Conservation (phyloP, 2,113 vertebrate genomes). For the Chelonoidis abingdonii region DNA sequence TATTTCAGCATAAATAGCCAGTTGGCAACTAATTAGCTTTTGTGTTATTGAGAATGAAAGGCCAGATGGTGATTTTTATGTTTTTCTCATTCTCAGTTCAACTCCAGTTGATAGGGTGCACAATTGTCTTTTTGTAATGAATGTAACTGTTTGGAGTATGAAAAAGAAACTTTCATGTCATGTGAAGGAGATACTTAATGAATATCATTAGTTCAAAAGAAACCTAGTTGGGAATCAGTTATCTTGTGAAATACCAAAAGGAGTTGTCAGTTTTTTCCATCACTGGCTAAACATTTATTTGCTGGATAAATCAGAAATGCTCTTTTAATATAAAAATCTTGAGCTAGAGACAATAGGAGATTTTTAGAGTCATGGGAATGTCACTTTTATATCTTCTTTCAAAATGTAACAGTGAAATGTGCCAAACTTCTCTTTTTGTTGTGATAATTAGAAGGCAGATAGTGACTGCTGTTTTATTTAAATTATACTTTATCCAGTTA, state of each 20-base stretch:
- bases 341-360: not conserved
- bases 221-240: not conserved
- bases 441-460: not conserved
- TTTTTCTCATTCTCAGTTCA: not conserved
- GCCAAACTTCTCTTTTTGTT: not conserved
- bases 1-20: not conserved
- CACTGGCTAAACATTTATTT: not conserved
- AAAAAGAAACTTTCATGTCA: not conserved
- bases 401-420: not conserved
- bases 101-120: not conserved
- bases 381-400: not conserved
- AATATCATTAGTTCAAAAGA: not conserved
- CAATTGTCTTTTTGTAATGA: not conserved
- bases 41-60: not conserved
- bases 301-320: not conserved
- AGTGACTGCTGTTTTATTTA: not conserved
- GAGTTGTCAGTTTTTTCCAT: not conserved
- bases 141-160: not conserved
- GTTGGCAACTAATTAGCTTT: too few relatives aligned
- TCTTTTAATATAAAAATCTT: not conserved
- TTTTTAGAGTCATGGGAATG: not conserved
- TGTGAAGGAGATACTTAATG: not conserved
- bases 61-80: fast-evolving
- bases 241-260: not conserved
- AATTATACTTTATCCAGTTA: not conserved